A percentile compares a stretch with the other conserved stretches of the same genome.
These are phyloP conservation scores for Periparus ater DNA, from an alignment of 2,797 vertebrate genomes.

Conservation along the genomic window DNA sequence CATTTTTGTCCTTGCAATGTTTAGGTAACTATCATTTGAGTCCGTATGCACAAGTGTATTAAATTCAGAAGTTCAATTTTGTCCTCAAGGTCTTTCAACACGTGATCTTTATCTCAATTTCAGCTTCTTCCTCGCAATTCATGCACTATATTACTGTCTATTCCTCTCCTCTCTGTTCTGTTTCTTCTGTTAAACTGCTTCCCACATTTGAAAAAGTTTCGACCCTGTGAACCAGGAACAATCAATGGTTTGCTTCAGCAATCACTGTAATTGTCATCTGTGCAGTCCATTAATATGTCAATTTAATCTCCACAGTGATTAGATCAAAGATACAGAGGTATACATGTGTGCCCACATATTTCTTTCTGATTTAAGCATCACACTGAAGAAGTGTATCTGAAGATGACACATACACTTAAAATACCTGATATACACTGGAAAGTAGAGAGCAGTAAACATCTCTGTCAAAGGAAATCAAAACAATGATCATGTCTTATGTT, in stretches of 20 bases:
- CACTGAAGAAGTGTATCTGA: not conserved
- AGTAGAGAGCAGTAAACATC: not conserved
- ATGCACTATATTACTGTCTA: not conserved
- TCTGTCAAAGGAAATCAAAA: not conserved
- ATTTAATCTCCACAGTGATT: not conserved
- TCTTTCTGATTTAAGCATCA: not conserved
- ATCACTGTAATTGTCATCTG: not conserved
- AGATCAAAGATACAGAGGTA: not conserved
- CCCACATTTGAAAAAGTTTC: not conserved
- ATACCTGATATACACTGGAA: not conserved
- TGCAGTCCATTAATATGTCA: not conserved
- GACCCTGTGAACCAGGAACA: not conserved
- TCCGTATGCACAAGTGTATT: not conserved
- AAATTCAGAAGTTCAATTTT: not conserved
- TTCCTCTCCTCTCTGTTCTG: not conserved
- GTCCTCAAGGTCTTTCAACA: not conserved
- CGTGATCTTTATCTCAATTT: not conserved
- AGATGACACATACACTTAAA: not conserved
- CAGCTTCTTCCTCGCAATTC: not conserved
- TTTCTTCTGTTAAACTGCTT: not conserved
- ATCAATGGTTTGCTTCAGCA: not conserved
- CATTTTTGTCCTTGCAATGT: not conserved
- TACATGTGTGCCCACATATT: accelerated
- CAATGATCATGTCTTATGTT: accelerated
- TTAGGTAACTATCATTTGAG: not conserved